Evolutionary conservation across 2,888 invertebrate genomes (phyloP).

Genomic region (Ganaspis brasiliensis): DNA sequence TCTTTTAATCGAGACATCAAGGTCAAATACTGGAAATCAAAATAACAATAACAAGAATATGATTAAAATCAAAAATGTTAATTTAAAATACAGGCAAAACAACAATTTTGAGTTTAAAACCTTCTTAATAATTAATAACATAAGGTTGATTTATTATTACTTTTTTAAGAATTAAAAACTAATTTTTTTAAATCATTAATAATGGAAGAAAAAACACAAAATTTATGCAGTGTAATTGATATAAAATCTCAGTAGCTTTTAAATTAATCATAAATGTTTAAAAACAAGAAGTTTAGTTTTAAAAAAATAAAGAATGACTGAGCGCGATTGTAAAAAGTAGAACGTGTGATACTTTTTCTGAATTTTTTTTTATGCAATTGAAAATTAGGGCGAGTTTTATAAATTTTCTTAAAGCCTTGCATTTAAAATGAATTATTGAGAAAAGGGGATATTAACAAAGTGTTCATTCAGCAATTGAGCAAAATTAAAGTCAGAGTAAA

Average conservation of each 20-base stretch:
- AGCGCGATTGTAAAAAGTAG: neutral
- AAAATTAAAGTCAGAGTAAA: conserved; percentile 44
- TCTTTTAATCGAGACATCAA: neutral
- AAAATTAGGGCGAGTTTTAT: conserved; percentile 40
- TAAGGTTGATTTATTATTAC: neutral
- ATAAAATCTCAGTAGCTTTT: neutral
- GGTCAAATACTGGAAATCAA: neutral
- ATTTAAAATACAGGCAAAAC: neutral
- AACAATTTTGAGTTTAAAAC: neutral
- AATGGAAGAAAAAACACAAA: neutral
- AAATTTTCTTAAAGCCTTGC: conserved; percentile 27
- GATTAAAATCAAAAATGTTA: neutral
- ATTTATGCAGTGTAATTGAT: neutral
- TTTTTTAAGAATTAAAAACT: neutral
- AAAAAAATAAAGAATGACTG: neutral
- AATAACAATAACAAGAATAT: neutral
- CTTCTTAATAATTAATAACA: neutral
- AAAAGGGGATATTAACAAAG: conserved; percentile 24
- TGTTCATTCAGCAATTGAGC: conserved; percentile 43
- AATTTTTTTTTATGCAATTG: neutral
- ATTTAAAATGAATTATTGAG: conserved; percentile 45
- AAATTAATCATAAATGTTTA: neutral
- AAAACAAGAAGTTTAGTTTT: conserved; percentile 3
- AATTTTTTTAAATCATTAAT: neutral
- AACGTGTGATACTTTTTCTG: neutral